These are phyloP conservation scores for Chelonus insularis DNA, from an alignment of 1,140 invertebrate genomes.

Conservation along the genomic window DNA sequence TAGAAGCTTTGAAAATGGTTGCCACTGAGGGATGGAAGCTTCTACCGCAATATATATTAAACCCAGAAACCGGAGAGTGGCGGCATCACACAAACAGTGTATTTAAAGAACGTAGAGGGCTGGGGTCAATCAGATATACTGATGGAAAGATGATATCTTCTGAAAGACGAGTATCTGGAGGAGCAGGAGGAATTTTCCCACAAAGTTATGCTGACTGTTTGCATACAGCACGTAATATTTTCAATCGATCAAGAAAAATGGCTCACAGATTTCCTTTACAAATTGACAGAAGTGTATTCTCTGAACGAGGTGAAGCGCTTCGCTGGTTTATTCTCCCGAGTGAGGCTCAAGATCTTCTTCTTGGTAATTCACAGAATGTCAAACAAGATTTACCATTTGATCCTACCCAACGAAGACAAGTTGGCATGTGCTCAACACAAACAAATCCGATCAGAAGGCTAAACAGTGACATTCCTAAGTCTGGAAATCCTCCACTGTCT, in stretches of 20 bases:
- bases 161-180: constrained; percentile 70
- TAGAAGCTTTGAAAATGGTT: constrained; percentile 85
- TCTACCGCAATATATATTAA: constrained; percentile 83
- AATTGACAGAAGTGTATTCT: constrained; percentile 72
- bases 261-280: constrained; percentile 72
- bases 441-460: constrained; percentile 43
- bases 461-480: constrained; percentile 51
- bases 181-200: constrained; percentile 69
- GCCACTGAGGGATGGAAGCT: constrained; percentile 88
- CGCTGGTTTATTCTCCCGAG: constrained; percentile 85
- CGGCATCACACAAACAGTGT: constrained; percentile 79
- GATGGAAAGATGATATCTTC: constrained; percentile 75
- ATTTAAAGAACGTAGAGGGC: constrained; percentile 80
- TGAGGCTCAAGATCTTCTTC: constrained; percentile 73
- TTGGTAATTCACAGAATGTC: constrained; percentile 73
- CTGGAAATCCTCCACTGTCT: constrained; percentile 40
- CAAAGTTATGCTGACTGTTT: constrained; percentile 76
- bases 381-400: constrained; percentile 76
- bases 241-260: constrained; percentile 76
- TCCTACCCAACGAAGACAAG: constrained; percentile 48
- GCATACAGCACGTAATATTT: constrained; percentile 76
- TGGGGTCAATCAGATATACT: constrained; percentile 77
- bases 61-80: constrained; percentile 89
- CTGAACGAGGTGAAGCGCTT: constrained; percentile 68
- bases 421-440: not conserved